Percentiles rank a stretch among this genome's conserved stretches.
Evolutionary conservation across 2,888 invertebrate genomes (phyloP).

Genomic region (Melangyna quadrimaculata): DNA sequence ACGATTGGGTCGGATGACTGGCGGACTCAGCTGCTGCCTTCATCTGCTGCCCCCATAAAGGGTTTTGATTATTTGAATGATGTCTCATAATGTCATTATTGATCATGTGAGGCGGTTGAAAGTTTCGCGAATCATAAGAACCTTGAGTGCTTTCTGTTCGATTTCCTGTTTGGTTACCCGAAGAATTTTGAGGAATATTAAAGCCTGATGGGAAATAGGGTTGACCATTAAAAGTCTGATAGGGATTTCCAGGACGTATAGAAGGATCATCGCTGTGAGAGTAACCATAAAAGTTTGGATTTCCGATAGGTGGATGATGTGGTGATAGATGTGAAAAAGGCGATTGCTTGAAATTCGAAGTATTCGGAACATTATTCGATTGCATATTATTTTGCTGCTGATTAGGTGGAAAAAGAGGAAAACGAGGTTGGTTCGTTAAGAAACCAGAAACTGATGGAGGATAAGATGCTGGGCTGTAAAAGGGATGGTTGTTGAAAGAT

Average conservation of each 20-base stretch:
- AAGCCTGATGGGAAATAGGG: neutral
- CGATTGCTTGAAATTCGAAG: neutral
- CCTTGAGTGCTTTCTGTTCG: neutral
- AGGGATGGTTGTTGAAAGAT: neutral
- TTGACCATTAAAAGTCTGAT: neutral
- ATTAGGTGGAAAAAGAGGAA: neutral
- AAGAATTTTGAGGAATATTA: neutral
- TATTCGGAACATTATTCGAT: neutral
- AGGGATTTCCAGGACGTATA: neutral
- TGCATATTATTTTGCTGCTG: neutral
- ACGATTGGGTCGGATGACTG: neutral
- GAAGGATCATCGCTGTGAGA: neutral
- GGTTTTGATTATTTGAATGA: neutral
- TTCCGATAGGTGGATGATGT: neutral
- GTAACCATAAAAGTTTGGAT: neutral
- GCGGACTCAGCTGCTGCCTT: neutral
- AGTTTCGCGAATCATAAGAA: neutral
- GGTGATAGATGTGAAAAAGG: neutral
- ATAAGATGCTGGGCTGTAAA: neutral
- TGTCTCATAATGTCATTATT: neutral
- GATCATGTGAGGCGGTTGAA: neutral
- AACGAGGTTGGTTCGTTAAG: neutral
- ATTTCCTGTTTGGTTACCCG: neutral
- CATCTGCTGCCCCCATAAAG: neutral
- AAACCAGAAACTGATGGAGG: neutral